A percentile compares a stretch with the other conserved stretches of the same genome.
Evolutionary conservation across 2,888 invertebrate species (phyloP).

Genomic region (Thysanoteuthis rhombus): DNA sequence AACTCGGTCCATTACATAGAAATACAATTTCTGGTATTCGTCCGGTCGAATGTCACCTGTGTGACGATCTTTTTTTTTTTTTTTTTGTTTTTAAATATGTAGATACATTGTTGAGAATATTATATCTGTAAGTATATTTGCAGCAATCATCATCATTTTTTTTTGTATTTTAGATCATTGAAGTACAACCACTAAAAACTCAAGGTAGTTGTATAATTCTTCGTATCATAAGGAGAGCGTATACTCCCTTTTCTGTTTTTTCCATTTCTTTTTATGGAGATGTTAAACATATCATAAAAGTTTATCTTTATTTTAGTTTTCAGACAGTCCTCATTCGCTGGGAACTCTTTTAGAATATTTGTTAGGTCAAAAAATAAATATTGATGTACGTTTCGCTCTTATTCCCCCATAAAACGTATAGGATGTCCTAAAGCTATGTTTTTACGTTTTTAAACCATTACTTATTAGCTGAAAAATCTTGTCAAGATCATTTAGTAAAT

Average conservation of each 20-base stretch:
- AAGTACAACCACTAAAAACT: not conserved
- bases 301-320: not conserved
- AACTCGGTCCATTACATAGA: not conserved
- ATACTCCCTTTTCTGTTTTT: not conserved
- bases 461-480: not conserved
- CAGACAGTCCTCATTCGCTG: no score
- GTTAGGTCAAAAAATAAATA: no score
- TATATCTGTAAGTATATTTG: not conserved
- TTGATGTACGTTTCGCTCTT: not conserved
- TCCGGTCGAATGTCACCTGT: not conserved
- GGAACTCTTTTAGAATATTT: no score
- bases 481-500: not conserved
- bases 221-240: not conserved
- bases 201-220: no score
- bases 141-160: not conserved
- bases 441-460: no score
- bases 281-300: not conserved
- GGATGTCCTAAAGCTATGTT: no score
- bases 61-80: not conserved
- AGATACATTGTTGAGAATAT: not conserved
- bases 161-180: not conserved
- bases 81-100: no score
- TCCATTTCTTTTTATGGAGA: not conserved
- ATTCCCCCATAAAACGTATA: no score
- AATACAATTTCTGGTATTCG: not conserved